Base-by-base conservation (phyloP, 2,888 invertebrate species). In the Brenthis daphne region DNA sequence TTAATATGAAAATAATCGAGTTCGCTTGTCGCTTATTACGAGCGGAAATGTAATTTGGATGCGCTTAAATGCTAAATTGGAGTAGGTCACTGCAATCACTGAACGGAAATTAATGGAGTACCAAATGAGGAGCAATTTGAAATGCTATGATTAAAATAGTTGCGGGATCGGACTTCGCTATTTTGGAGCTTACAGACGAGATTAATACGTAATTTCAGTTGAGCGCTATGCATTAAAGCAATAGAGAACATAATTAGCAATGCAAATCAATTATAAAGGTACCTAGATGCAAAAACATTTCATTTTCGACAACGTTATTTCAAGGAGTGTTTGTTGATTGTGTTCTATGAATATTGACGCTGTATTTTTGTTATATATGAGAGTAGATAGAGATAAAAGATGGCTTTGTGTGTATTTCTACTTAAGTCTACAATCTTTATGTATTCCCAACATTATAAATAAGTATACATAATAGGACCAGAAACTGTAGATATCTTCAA, bases 1-100 rank as follows among this genome's bases (percentile, higher is more conserved):
- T 85, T 91, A 91, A 90, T 90, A 85, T 77, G 89, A 89, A 90
- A 87, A 91, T 91, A 91, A 91, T 90, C 86, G 85, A 85, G 82
- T 85, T 83, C 82, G 85, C 85, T 86, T 85, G 81, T 82, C 80
- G 79, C 82, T 86, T 82, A 87, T 88, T 87, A 86, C 82, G 76
- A 79, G 74, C 75, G 80, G 83, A 80, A 82, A 81, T 77, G 75
- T 85, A 84, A 87, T 85, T 82, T 81, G 79, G 75, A 78, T 74
- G 77, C 75, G 70, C 77, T 74, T 77, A 73, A 77, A 78, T 78
- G 74, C 73, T 75, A 77, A 79, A 79, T 80, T 80, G 77, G 76
- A 72, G 72, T 68, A 70, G 72, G 70, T 73, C 74, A 72, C 69
- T 74, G 73, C 73, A 74, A 73, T 73, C 73, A 73, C 70, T 73